A percentile compares a stretch with the other conserved stretches of the same genome.
Conservation (phyloP, 2,797 vertebrate genomes). For the Xerus rutilus region DNA sequence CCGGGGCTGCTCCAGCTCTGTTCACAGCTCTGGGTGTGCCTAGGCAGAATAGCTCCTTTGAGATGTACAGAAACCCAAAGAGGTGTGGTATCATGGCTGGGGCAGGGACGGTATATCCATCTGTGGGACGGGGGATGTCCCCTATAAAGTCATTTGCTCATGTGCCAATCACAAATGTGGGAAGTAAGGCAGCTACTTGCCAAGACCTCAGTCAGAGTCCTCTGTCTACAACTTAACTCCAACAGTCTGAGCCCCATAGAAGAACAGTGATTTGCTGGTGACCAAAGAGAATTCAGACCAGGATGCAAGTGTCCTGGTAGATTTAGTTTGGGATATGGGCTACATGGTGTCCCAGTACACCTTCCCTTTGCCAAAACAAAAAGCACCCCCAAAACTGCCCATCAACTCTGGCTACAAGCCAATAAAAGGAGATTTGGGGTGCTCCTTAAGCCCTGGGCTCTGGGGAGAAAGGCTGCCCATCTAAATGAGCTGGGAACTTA, state of each 20-base stretch:
- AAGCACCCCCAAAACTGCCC: background rate
- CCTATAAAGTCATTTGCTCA: background rate
- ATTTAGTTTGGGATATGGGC: background rate
- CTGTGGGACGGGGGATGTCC: background rate
- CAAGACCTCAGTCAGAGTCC: background rate
- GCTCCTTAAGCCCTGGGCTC: background rate
- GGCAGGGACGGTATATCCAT: background rate
- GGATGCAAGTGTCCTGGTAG: background rate
- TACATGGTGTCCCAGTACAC: background rate
- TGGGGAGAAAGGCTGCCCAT: background rate
- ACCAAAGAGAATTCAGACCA: background rate
- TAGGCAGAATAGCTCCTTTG: background rate
- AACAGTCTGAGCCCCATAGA: too few species aligned
- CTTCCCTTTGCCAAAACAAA: background rate
- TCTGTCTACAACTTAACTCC: background rate
- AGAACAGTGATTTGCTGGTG: background rate
- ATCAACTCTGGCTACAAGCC: background rate
- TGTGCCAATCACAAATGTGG: background rate
- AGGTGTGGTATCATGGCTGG: background rate
- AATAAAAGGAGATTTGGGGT: background rate
- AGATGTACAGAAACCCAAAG: background rate
- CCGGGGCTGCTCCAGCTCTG: background rate
- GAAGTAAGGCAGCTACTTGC: background rate
- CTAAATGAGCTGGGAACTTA: conserved; percentile 9
- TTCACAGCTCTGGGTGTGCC: background rate